phyloP scores from a whole-genome alignment of 2,797 vertebrate genomes.

The Thalassophryne amazonica region DNA sequence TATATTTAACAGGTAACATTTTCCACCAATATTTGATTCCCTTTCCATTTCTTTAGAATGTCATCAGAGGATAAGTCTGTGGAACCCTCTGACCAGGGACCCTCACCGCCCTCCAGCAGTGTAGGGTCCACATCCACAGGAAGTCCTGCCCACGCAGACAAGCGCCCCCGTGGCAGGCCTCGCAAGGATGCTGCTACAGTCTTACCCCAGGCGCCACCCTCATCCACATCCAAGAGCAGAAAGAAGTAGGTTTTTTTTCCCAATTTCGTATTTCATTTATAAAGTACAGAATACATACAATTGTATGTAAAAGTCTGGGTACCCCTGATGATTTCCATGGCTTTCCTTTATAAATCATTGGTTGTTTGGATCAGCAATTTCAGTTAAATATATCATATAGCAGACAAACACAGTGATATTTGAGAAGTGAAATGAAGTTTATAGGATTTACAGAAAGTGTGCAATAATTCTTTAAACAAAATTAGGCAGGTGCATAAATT shows the following conservation, averaged over 20 bases:
- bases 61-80: constrained; percentile 96
- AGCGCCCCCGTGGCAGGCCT: constrained; percentile 95
- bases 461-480: too few relatives aligned
- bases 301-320: too few relatives aligned
- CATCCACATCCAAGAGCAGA: constrained; percentile 87
- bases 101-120: constrained; percentile 82
- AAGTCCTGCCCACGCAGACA: constrained; percentile 91
- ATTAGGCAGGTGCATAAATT: too few relatives aligned
- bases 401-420: too few relatives aligned
- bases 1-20: not conserved
- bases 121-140: constrained; percentile 86
- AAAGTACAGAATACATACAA: too few relatives aligned
- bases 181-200: constrained; percentile 89
- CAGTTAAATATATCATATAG: too few relatives aligned
- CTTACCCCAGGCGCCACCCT: constrained; percentile 62
- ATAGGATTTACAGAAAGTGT: too few relatives aligned
- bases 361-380: too few relatives aligned
- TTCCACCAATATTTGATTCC: not conserved
- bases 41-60: constrained; percentile 81
- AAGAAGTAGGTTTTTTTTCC: constrained; percentile 89
- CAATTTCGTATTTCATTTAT: too few relatives aligned
- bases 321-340: too few relatives aligned
- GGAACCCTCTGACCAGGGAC: constrained; percentile 86
- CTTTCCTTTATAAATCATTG: too few relatives aligned
- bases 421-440: too few relatives aligned